A percentile compares a stretch with the other conserved stretches of the same genome.
phyloP scores from a whole-genome alignment of 2,113 vertebrate species.

The Gallinago media region DNA sequence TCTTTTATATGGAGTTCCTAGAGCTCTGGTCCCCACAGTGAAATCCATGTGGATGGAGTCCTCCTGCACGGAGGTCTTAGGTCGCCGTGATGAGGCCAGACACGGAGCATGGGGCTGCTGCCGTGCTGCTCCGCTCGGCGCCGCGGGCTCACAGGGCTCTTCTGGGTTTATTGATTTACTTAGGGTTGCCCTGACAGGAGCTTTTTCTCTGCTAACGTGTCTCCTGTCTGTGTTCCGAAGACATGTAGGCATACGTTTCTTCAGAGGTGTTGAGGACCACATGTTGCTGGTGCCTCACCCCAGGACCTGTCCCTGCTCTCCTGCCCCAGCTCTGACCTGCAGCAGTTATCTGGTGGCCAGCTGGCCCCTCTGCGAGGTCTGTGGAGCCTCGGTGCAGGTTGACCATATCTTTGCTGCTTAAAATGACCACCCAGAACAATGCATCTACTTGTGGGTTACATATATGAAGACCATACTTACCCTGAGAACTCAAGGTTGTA shows the following conservation, averaged over 20 bases:
- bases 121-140: fast-evolving
- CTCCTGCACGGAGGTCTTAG: background rate
- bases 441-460: fast-evolving
- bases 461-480: fast-evolving
- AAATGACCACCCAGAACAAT: background rate
- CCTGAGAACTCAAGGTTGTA: background rate
- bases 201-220: background rate
- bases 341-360: background rate
- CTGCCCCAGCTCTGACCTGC: background rate
- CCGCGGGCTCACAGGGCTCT: background rate
- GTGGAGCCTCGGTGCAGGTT: background rate
- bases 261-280: background rate
- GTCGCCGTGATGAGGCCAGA: background rate
- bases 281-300: background rate
- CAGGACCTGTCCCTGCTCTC: background rate
- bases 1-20: background rate
- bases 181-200: background rate
- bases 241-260: fast-evolving
- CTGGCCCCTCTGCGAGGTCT: fast-evolving
- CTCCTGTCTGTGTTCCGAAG: background rate
- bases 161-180: background rate
- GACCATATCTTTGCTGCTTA: background rate
- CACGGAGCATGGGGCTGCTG: fast-evolving
- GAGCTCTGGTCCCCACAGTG: background rate
- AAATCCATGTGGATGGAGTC: background rate